Evolutionary conservation across 2,113 vertebrate species (phyloP), one percentile per base, ranked within the genome.

Genomic region (Rhipidura dahli): DNA sequence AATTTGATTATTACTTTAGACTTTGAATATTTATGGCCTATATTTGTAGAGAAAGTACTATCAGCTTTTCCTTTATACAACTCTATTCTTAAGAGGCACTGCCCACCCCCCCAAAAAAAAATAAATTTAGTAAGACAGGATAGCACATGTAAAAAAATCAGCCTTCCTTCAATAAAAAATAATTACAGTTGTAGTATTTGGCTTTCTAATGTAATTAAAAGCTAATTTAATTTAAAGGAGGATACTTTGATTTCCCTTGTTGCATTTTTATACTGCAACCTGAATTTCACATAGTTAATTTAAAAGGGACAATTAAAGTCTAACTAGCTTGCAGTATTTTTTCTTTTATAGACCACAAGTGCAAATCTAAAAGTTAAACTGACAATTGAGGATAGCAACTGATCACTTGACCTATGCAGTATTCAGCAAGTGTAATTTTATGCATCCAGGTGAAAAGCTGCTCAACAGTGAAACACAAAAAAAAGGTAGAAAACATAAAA

Each of bases 341-440:
- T 75, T 82, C 50, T 83, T 93, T 90, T 83, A 66, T 31, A 93
- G 75, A 83, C 24, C 60, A 13, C 13, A 90, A 88, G 49, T 42
- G 20, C 31, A 90, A 94, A 88, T 39, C 64, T 78, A 93, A 81
- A 75, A 71, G 35, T 78, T 92, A 71, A 83, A 82, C 60, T 54
- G 40, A 68, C 78, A 92, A 90, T 6, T 70, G 15, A 26, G 13
- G 16, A 75, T 20, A 90, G 24, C 45, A 78, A 78, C n/a, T 39
- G 71, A 87, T 61, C 50, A 15, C 13, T 72, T 90, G 68, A 73
- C 56, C 51, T 78, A 47, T n/a, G 28, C 20, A 78, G 16, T 44
- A 56, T 51, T 66, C 37, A 81, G 39, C 33, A 81, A 86, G 22
- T 56, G 60, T 45, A 70, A 78, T 86, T 90, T 88, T 81, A 70